Base-by-base conservation (phyloP, 2,113 vertebrate genomes). In the Atractosteus spatula region DNA sequence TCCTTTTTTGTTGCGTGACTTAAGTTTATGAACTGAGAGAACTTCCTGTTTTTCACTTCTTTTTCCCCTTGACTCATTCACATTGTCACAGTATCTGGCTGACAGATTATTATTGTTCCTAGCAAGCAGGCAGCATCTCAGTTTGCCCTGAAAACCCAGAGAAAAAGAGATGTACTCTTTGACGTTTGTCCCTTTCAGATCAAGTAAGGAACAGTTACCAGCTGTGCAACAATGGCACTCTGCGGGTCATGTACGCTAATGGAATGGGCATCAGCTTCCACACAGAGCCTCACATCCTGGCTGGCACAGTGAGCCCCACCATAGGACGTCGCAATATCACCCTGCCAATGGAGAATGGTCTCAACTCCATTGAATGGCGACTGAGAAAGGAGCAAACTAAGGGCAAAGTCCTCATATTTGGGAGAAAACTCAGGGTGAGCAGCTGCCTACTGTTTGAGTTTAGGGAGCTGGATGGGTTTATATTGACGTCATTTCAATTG, bases 141-240 rank as follows among this genome's bases (percentile, higher is more conserved):
- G 29, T 29, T 29, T 29, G 29, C 29, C 29, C 29, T 29, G 29
- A 29, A 29, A 29, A 29, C 29, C 29, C 29, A 29, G 29, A 29
- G 29, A 29, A 29, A 29, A 29, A 29, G 29, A 29, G 47, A 51
- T 10, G 47, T 51, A 51, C 47, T 51, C 47, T 51, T 51, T 51
- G 10, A 7, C 51, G 69, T 10, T 80, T 69, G 72, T 72, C 76
- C 74, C 66, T 76, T 80, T 70, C 91, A 99, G 97, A 99, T 91
- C 97, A 99, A 91, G 97, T 99, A 84, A 93, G 97, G 82, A 99
- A 99, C 94, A 98, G 94, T 91, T 99, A 99, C 89, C 96, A 98
- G 88, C 92, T 99, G 80, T 99, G 96, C 82, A 97, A 96, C 82
- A 99, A 99, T 2, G 97, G 98, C 54, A 98, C 97, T 63, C 90